Percentiles rank a stretch among this genome's conserved stretches.
phyloP scores from a whole-genome alignment of 1,140 invertebrate species.

The Ectropis grisescens region DNA sequence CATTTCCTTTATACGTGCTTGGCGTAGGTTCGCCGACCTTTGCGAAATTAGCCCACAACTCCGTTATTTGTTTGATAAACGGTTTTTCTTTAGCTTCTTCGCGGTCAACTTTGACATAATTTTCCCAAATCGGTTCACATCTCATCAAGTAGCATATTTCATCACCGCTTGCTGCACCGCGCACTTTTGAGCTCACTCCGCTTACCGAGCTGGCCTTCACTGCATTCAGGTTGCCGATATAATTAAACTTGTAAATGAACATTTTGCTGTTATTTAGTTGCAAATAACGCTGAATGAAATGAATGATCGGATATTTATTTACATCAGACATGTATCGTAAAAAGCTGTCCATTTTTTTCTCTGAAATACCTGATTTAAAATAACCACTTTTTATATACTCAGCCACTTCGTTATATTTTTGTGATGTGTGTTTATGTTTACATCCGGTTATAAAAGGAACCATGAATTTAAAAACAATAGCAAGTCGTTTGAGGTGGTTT shows the following conservation, averaged over 20 bases:
- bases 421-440: slow-evolving; percentile 23
- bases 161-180: slow-evolving; percentile 45
- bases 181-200: slow-evolving; percentile 21
- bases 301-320: slow-evolving; percentile 39
- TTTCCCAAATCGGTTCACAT: slow-evolving; percentile 45
- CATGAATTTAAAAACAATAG: slow-evolving; percentile 34
- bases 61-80: slow-evolving; percentile 43
- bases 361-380: slow-evolving; percentile 24
- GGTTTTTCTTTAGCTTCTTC: slow-evolving; percentile 27
- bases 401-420: slow-evolving; percentile 23
- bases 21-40: slow-evolving; percentile 52
- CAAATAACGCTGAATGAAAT: slow-evolving; percentile 30
- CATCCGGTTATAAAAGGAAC: slow-evolving; percentile 41
- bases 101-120: slow-evolving; percentile 33
- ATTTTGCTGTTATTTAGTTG: slow-evolving; percentile 15
- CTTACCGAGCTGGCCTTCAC: slow-evolving; percentile 33
- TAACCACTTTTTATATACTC: slow-evolving; percentile 35
- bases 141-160: slow-evolving; percentile 53
- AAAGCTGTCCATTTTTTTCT: slow-evolving; percentile 25
- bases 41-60: slow-evolving; percentile 65
- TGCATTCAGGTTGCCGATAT: slow-evolving; percentile 37
- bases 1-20: slow-evolving; percentile 8
- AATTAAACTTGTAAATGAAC: slow-evolving; percentile 52
- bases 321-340: slow-evolving; percentile 37
- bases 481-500: slow-evolving; percentile 25